phyloP scores from a whole-genome alignment of 2,888 invertebrate genomes.

The Hirudinaria manillensis region DNA sequence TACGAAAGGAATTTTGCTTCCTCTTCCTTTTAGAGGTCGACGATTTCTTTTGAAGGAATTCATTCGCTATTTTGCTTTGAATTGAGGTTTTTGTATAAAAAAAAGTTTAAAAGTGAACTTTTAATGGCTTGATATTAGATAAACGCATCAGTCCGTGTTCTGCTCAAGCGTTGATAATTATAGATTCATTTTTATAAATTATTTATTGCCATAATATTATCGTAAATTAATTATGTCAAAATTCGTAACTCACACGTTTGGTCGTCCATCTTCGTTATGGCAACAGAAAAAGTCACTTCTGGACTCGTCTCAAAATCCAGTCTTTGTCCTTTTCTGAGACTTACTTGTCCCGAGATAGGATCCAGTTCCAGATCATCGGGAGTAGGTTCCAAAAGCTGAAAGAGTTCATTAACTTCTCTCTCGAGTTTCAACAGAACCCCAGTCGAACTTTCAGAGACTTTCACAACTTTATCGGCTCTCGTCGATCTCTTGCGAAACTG shows the following conservation, averaged over 20 bases:
- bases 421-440: slow-evolving; percentile 3
- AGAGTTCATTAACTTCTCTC: not conserved
- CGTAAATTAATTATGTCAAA: not conserved
- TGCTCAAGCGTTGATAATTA: too few relatives aligned
- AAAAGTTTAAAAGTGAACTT: not conserved
- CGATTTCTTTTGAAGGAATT: too few relatives aligned
- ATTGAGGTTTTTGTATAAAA: not conserved
- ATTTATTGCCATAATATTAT: not conserved
- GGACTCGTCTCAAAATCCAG: slow-evolving; percentile 16
- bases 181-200: too few relatives aligned
- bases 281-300: not conserved
- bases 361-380: slow-evolving; percentile 3
- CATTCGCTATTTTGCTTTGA: too few relatives aligned
- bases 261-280: not conserved
- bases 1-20: too few relatives aligned
- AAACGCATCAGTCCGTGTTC: not conserved
- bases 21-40: too few relatives aligned
- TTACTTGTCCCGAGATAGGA: not conserved
- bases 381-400: not conserved
- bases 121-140: not conserved
- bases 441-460: slow-evolving; percentile 12
- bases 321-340: slow-evolving; percentile 1
- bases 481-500: not conserved
- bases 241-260: slow-evolving; percentile 12
- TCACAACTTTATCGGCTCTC: not conserved